phyloP scores from a whole-genome alignment of 2,888 invertebrate genomes.

The Drosophila atripex region DNA sequence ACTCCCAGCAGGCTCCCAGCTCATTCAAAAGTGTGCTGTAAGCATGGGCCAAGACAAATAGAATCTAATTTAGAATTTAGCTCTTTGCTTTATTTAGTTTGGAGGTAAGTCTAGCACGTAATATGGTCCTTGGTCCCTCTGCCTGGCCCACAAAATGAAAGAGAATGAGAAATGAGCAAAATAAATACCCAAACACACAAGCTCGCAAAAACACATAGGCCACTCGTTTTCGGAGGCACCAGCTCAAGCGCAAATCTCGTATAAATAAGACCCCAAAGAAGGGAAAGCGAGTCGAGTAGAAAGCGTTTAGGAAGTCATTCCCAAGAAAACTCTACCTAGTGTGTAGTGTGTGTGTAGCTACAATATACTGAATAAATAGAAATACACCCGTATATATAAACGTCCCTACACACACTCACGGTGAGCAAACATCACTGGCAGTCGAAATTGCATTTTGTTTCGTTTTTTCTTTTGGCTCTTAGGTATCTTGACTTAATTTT shows the following conservation, averaged over 20 bases:
- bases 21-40: not conserved
- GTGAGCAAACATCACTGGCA: constrained; percentile 36
- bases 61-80: constrained; percentile 64
- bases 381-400: constrained; percentile 22
- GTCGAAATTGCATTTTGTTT: constrained; percentile 61
- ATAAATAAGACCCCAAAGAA: constrained; percentile 51
- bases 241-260: constrained; percentile 46
- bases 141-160: constrained; percentile 31
- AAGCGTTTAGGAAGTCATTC: constrained; percentile 26
- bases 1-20: constrained; percentile 8
- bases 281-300: constrained; percentile 6
- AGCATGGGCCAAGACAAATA: constrained; percentile 34
- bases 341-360: constrained; percentile 34
- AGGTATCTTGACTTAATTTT: constrained; percentile 63
- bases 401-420: constrained; percentile 20
- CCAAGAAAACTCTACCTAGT: constrained; percentile 2
- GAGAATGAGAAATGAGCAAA: constrained; percentile 68
- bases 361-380: constrained; percentile 68
- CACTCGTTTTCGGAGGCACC: constrained; percentile 47
- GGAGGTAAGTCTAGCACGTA: constrained; percentile 39
- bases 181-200: constrained; percentile 23
- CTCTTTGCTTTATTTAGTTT: constrained; percentile 52
- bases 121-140: constrained; percentile 15
- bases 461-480: constrained; percentile 9
- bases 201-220: constrained; percentile 42